Percentiles rank a stretch among this genome's conserved stretches.
phyloP scores from a whole-genome alignment of 53 echinoderm and acorn worm species.

The Echinarachnius parma region DNA sequence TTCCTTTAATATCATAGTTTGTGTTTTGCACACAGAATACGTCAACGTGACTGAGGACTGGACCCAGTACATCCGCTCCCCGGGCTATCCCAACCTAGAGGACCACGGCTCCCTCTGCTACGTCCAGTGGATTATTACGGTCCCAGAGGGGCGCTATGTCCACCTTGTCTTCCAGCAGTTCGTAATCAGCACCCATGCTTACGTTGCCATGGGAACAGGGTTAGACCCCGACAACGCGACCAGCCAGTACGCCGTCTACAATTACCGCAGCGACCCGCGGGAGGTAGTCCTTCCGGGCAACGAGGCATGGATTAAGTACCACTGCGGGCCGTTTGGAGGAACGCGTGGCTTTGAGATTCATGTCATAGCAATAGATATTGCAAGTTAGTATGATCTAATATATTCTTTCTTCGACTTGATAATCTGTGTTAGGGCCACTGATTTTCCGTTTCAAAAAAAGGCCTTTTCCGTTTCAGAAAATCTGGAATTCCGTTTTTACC shows the following conservation, averaged over 20 bases:
- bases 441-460: too few relatives aligned
- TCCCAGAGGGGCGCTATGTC: conserved; percentile 3
- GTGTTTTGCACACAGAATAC: conserved; percentile 6
- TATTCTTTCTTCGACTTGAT: too few relatives aligned
- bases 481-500: too few relatives aligned
- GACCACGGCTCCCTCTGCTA: conserved; percentile 24
- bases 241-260: conserved; percentile 9
- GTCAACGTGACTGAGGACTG: background rate
- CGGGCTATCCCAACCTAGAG: background rate
- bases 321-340: conserved; percentile 7
- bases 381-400: conserved; percentile 17
- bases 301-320: conserved; percentile 10
- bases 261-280: background rate
- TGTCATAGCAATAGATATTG: background rate
- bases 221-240: conserved; percentile 6
- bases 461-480: too few relatives aligned
- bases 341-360: conserved; percentile 4
- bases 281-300: conserved; percentile 8
- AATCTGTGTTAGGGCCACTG: too few relatives aligned
- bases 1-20: background rate
- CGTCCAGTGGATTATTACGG: conserved; percentile 16
- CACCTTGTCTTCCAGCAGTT: conserved; percentile 9
- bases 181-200: background rate
- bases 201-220: background rate
- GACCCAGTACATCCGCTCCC: conserved; percentile 1